Evolutionary conservation across 2,888 invertebrate genomes (phyloP).

Genomic region (Machimus rusticus): DNA sequence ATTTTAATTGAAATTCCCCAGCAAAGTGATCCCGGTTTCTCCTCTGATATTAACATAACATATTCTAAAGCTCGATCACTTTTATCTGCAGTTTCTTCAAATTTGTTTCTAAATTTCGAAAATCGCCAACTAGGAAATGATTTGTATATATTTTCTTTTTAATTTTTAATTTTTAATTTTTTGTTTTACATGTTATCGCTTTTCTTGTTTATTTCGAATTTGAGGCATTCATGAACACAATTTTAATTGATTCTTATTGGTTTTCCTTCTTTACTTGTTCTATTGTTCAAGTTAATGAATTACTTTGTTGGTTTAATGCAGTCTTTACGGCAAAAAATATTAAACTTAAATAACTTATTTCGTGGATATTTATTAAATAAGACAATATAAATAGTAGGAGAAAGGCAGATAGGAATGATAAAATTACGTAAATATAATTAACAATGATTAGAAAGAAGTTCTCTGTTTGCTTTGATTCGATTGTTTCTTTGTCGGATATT

Average conservation of each 20-base stretch:
- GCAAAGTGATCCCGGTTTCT: neutral
- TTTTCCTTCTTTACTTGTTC: constrained; percentile 12
- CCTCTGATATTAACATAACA: neutral
- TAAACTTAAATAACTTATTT: constrained; percentile 44
- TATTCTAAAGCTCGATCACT: constrained; percentile 23
- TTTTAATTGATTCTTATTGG: neutral
- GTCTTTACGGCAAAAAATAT: constrained; percentile 61
- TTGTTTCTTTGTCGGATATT: constrained; percentile 33
- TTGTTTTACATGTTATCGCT: neutral
- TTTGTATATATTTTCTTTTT: neutral
- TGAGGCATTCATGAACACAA: constrained; percentile 28
- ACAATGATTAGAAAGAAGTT: constrained; percentile 14
- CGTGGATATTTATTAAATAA: constrained; percentile 40
- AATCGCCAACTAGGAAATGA: neutral
- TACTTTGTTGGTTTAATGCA: constrained; percentile 59
- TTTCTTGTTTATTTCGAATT: constrained; percentile 6
- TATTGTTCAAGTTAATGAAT: constrained; percentile 3
- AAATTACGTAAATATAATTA: constrained; percentile 30
- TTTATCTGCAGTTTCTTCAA: constrained; percentile 19
- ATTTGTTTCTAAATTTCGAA: neutral
- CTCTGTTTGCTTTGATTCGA: constrained; percentile 21
- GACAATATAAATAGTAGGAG: constrained; percentile 35
- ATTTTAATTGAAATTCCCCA: neutral
- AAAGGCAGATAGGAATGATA: constrained; percentile 39
- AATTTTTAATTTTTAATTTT: too few relatives aligned